Evolutionary conservation across 2,888 invertebrate species (phyloP).

Genomic region (Leptopilina syphax): DNA sequence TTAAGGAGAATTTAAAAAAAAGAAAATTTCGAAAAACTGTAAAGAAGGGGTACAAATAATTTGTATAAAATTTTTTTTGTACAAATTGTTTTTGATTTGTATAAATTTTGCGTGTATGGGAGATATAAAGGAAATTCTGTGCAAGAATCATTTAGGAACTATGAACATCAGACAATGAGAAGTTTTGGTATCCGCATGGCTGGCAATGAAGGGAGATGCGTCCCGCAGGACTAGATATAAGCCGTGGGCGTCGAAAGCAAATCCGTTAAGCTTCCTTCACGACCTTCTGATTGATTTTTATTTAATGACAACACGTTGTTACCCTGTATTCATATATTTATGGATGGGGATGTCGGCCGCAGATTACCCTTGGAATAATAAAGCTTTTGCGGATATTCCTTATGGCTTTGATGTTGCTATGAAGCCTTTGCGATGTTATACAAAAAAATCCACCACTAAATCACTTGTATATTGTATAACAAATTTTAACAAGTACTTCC

Average conservation of each 20-base stretch:
- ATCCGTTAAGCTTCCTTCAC: conserved; percentile 77
- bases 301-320: conserved; percentile 76
- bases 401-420: conserved; percentile 57
- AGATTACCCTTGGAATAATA: conserved; percentile 71
- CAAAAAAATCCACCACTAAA: conserved; percentile 23
- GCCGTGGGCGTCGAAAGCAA: conserved; percentile 73
- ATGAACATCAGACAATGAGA: conserved; percentile 54
- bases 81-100: too few relatives aligned
- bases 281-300: conserved; percentile 78
- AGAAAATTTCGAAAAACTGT: too few relatives aligned
- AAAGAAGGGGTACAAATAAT: too few relatives aligned
- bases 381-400: conserved; percentile 57
- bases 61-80: too few relatives aligned
- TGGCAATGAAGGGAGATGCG: conserved; percentile 54
- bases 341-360: conserved; percentile 63
- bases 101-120: not conserved
- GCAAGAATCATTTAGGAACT: conserved; percentile 18
- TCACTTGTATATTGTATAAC: not conserved
- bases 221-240: conserved; percentile 65
- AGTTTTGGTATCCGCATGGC: conserved; percentile 56
- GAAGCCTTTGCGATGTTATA: conserved; percentile 48
- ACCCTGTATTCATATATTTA: conserved; percentile 70
- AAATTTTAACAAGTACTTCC: not conserved
- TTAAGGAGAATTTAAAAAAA: too few relatives aligned
- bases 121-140: not conserved